Evolutionary conservation across 2,888 invertebrate genomes (phyloP).

Genomic region (Drosophila siamana): DNA sequence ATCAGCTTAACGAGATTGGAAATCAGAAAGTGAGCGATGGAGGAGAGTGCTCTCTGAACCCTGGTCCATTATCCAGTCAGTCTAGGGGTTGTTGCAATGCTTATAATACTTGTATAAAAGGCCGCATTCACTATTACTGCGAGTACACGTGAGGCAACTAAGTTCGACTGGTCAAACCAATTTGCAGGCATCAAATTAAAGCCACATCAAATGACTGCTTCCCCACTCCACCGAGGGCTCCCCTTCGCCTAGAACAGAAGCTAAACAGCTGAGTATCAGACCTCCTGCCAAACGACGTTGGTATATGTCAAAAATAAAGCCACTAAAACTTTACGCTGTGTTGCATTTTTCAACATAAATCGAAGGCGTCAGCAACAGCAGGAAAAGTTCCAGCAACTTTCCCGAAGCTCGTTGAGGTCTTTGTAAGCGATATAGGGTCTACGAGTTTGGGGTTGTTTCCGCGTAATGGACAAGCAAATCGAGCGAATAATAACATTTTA

Average conservation of each 20-base stretch:
- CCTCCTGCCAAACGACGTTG: slow-evolving; percentile 13
- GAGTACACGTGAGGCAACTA: slow-evolving; percentile 11
- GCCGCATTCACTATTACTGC: background rate
- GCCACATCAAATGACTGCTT: slow-evolving; percentile 61
- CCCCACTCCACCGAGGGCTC: background rate
- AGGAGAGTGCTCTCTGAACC: slow-evolving; percentile 20
- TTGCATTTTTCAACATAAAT: slow-evolving; percentile 71
- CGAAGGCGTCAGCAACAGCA: slow-evolving; percentile 66
- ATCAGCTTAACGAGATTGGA: slow-evolving; percentile 79
- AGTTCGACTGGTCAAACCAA: slow-evolving; percentile 73
- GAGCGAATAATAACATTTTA: slow-evolving; percentile 55
- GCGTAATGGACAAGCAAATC: slow-evolving; percentile 58
- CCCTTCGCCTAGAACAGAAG: slow-evolving; percentile 1
- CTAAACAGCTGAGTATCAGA: slow-evolving; percentile 3
- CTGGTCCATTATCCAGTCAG: slow-evolving; percentile 44
- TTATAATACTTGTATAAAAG: slow-evolving; percentile 28
- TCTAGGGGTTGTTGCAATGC: slow-evolving; percentile 50
- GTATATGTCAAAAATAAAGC: slow-evolving; percentile 47
- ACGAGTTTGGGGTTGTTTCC: slow-evolving; percentile 42
- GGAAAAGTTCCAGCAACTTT: slow-evolving; percentile 49
- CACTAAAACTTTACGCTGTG: slow-evolving; percentile 66
- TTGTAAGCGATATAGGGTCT: slow-evolving; percentile 38
- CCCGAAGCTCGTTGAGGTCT: slow-evolving; percentile 22
- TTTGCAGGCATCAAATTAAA: slow-evolving; percentile 74
- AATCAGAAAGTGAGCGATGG: slow-evolving; percentile 57